A percentile compares a stretch with the other conserved stretches of the same genome.
phyloP scores from a whole-genome alignment of 1,140 invertebrate species.

The Chironomus tepperi region DNA sequence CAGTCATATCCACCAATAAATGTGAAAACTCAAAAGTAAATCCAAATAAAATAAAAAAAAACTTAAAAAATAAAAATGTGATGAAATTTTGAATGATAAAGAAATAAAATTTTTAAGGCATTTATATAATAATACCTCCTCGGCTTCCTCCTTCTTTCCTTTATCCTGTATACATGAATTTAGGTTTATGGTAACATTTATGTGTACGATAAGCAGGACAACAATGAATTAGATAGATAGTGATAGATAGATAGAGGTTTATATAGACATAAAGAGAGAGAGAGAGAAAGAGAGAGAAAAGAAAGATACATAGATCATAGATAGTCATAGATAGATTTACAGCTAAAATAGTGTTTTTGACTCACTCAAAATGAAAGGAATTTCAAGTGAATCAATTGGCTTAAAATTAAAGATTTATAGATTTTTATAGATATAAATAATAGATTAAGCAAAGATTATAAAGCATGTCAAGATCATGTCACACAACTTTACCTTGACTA shows the following conservation, averaged over 20 bases:
- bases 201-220: not conserved
- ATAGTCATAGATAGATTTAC: not conserved
- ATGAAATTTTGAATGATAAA: no score
- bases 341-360: not conserved
- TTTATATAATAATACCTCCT: no score
- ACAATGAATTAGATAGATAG: constrained; percentile 10
- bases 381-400: no score
- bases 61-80: no score
- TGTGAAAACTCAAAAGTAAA: no score
- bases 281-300: not conserved
- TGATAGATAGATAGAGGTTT: not conserved
- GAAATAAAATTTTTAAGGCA: no score
- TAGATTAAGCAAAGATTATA: no score
- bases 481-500: not conserved
- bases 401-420: not conserved
- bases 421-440: not conserved
- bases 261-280: constrained; percentile 16
- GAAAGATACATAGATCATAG: not conserved
- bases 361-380: no score
- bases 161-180: not conserved
- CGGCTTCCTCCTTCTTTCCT: no score
- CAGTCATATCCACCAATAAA: no score
- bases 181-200: not conserved
- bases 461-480: not conserved
- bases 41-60: no score